Conservation (phyloP, 1,140 invertebrate genomes). For the Brevipalpus yothersi region DNA sequence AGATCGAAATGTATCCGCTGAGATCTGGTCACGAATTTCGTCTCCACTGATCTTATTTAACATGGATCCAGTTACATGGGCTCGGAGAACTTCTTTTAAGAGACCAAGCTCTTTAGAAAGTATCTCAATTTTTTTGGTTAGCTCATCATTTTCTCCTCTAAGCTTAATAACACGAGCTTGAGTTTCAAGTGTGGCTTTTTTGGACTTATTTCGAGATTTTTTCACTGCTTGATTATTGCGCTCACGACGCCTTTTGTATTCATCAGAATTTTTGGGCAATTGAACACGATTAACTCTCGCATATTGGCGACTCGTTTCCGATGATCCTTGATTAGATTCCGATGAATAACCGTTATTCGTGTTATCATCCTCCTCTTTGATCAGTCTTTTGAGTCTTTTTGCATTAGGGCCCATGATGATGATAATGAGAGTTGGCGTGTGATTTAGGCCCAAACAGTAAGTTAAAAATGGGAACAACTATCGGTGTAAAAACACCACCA, state of each 20-base stretch:
- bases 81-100: conserved; percentile 39
- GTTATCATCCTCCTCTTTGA: too few species aligned
- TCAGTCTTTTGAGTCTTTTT: too few species aligned
- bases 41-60: too few species aligned
- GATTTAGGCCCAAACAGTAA: too few species aligned
- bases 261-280: conserved; percentile 68
- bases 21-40: too few species aligned
- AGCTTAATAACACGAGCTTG: conserved; percentile 78
- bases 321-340: neutral
- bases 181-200: conserved; percentile 70
- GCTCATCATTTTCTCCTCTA: conserved; percentile 67
- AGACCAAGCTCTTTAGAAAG: conserved; percentile 77
- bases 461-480: too few species aligned
- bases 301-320: neutral
- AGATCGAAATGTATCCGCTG: too few species aligned
- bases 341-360: neutral
- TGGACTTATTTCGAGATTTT: conserved; percentile 86
- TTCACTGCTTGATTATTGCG: conserved; percentile 90
- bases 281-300: conserved; percentile 1
- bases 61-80: neutral
- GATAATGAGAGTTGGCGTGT: too few species aligned
- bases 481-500: too few species aligned
- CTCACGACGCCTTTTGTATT: conserved; percentile 68
- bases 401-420: too few species aligned
- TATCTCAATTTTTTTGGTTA: conserved; percentile 73